Conservation (phyloP, 2,888 invertebrate genomes). For the Netelia fuscicornis region DNA sequence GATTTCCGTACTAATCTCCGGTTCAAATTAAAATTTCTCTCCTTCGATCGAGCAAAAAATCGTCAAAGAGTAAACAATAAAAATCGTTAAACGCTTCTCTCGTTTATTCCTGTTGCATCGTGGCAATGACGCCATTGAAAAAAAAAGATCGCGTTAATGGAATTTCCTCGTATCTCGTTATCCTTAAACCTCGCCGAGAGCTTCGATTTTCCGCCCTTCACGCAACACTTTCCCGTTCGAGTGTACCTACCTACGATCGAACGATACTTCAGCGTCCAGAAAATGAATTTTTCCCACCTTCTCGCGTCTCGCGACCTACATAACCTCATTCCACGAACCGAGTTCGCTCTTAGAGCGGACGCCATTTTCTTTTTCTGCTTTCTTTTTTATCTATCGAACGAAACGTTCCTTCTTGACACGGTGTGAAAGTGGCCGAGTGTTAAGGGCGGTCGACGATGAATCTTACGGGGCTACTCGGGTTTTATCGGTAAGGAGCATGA, state of each 20-base stretch:
- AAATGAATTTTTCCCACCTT: constrained; percentile 24
- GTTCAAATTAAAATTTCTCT: not conserved
- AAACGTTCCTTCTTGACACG: not conserved
- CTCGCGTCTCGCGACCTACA: constrained; percentile 20
- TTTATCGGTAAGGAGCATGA: constrained; percentile 29
- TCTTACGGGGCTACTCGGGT: not conserved
- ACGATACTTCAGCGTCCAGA: constrained; percentile 18
- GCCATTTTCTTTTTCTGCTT: not conserved
- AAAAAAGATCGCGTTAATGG: constrained; percentile 67
- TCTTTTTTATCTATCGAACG: constrained; percentile 10
- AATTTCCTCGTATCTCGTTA: constrained; percentile 70
- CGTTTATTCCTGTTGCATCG: not conserved
- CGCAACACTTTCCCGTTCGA: not conserved
- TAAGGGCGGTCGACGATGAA: constrained; percentile 4
- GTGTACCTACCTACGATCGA: not conserved
- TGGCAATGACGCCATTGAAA: not conserved
- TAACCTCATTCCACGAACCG: constrained; percentile 55
- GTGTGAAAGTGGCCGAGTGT: no score
- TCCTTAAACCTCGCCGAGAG: not conserved
- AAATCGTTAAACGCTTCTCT: not conserved
- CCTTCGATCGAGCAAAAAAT: not conserved
- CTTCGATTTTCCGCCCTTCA: constrained; percentile 4
- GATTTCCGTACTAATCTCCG: no score
- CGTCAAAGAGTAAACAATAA: not conserved
- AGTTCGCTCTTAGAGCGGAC: not conserved